Evolutionary conservation across 2,888 invertebrate genomes (phyloP), one percentile per base, ranked within the genome.

Genomic region (Hirudinaria manillensis): DNA sequence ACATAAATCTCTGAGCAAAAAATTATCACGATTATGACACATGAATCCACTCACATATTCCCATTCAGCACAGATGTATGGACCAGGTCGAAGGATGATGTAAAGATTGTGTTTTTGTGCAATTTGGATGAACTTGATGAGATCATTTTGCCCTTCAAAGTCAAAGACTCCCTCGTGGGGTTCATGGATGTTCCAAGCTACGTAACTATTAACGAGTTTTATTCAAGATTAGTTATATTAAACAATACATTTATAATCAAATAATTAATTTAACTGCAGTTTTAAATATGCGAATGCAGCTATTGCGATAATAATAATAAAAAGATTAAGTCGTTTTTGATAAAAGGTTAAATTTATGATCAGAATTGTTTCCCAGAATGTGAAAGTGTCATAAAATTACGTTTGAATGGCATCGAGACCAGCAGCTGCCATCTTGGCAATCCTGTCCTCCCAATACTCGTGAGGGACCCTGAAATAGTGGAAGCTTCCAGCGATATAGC

Each of bases 11-110:
- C 1, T 16, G 10, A 45, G 16, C 45, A 45, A 45, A 45, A n/a
- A n/a, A n/a, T n/a, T 10, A 10, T 45, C 10, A 45, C 13, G 45
- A 45, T 45, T 7, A 45, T 10, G 45, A 45, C 45, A 45, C n/a
- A n/a, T 73, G 16, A 45, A 4, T n/a, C 51, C 55, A 78, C 83
- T 83, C 79, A 85, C 85, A 81, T 83, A 86, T 68, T 95, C 94
- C 85, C 93, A 90, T 87, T 96, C 95, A 21, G 92, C 93, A 84
- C 93, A 93, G 80, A 95, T 94, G 81, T 93, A 96, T 0, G 95
- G 95, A 27, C 95, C 95, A 0, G 93, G 90, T 36, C 95, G 87
- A 0, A 95, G 85, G 70, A 94, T 89, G 0, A 93, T 93, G 32
- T 90, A 86, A 56, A 96, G 86, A 76, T 90, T 92, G 83, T 91